Conservation (phyloP, 2,113 vertebrate genomes). For the Todiramphus saurophagus region DNA sequence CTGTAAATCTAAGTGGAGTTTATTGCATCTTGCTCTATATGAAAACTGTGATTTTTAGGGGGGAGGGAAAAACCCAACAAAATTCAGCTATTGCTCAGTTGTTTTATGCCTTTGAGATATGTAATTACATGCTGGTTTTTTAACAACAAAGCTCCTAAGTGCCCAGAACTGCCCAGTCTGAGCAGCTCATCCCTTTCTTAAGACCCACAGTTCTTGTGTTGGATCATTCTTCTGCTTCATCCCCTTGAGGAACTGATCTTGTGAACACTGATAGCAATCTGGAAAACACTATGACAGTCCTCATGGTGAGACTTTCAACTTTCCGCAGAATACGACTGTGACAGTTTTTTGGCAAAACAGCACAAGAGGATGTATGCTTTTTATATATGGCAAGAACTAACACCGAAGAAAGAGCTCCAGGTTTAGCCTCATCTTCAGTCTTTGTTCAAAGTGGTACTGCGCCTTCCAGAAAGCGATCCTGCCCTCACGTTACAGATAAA, state of each 20-base stretch:
- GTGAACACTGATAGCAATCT: background rate
- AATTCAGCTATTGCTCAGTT: background rate
- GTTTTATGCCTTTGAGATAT: background rate
- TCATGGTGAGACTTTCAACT: background rate
- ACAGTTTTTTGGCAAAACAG: background rate
- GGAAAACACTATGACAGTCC: background rate
- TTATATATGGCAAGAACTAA: background rate
- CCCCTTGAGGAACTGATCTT: background rate
- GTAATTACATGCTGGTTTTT: background rate
- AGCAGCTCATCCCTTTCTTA: background rate
- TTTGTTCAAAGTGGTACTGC: background rate
- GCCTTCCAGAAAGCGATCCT: background rate
- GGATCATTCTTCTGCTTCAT: background rate
- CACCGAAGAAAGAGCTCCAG: background rate
- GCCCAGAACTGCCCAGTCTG: background rate
- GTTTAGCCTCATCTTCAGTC: background rate
- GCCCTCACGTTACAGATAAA: background rate
- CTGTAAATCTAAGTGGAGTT: background rate
- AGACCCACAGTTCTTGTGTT: background rate
- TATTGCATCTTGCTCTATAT: background rate
- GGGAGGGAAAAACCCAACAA: background rate
- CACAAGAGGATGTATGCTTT: background rate
- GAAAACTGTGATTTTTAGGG: background rate
- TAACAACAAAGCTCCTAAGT: background rate
- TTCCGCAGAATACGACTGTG: background rate